Conservation (phyloP, 2,113 vertebrate genomes). For the Petaurus breviceps region DNA sequence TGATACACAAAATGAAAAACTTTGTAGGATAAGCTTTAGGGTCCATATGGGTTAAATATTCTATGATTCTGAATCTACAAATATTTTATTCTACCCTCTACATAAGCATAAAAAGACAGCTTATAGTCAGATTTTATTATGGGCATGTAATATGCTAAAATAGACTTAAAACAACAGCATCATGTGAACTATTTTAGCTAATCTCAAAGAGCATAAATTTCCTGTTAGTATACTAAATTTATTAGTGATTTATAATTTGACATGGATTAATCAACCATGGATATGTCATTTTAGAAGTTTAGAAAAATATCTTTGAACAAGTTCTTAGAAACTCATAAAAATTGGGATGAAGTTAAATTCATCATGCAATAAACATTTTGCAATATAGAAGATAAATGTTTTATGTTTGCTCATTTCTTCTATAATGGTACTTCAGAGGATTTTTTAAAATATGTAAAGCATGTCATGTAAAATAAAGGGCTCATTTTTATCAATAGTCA, state of each 20-base stretch:
- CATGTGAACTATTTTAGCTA: background rate
- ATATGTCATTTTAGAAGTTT: slow-evolving; percentile 17
- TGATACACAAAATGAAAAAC: background rate
- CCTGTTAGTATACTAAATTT: slow-evolving; percentile 1
- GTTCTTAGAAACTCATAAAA: slow-evolving; percentile 7
- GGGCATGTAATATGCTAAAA: slow-evolving; percentile 7
- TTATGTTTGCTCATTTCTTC: slow-evolving; percentile 75
- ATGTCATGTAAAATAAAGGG: slow-evolving; percentile 51
- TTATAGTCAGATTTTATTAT: background rate
- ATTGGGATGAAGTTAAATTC: slow-evolving; percentile 37
- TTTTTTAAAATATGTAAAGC: slow-evolving; percentile 49
- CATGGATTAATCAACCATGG: slow-evolving; percentile 9
- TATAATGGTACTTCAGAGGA: slow-evolving; percentile 35
- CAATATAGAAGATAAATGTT: slow-evolving; percentile 44
- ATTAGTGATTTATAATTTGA: background rate
- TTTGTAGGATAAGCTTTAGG: background rate
- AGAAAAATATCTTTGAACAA: slow-evolving; percentile 47
- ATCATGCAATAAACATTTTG: slow-evolving; percentile 12
- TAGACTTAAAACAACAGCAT: slow-evolving; percentile 27
- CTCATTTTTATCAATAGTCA: slow-evolving; percentile 55
- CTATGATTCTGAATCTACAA: background rate
- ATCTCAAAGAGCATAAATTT: background rate
- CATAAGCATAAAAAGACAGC: background rate
- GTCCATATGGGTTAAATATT: background rate
- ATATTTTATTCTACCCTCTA: background rate